A percentile compares a stretch with the other conserved stretches of the same genome.
phyloP scores from a whole-genome alignment of 2,888 invertebrate species.

The Melanophora roralis region DNA sequence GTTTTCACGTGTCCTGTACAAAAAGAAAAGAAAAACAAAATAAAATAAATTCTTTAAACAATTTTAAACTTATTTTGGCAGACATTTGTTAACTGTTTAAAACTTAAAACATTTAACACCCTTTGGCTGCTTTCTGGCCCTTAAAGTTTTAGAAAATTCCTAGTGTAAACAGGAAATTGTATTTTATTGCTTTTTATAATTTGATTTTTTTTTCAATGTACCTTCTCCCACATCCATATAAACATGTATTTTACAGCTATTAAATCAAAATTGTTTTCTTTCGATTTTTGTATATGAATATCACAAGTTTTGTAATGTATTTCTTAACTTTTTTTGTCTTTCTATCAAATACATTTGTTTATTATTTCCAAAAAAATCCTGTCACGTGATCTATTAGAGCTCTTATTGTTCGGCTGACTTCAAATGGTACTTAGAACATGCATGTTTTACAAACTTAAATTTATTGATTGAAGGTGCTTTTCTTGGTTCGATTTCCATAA shows the following conservation, averaged over 20 bases:
- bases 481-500: not conserved
- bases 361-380: conserved; percentile 44
- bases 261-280: too few relatives aligned
- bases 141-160: conserved; percentile 35
- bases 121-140: not conserved
- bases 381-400: conserved; percentile 61
- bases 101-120: conserved; percentile 24
- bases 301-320: conserved; percentile 22
- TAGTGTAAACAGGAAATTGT: conserved; percentile 57
- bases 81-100: conserved; percentile 17
- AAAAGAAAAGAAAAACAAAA: not conserved
- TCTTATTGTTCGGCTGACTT: conserved; percentile 12
- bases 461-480: conserved; percentile 27
- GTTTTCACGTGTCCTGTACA: conserved; percentile 29
- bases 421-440: not conserved
- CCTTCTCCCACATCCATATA: too few relatives aligned
- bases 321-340: conserved; percentile 34
- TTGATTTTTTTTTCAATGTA: not conserved
- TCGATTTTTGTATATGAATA: too few relatives aligned
- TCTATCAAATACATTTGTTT: conserved; percentile 51
- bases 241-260: too few relatives aligned
- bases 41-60: not conserved
- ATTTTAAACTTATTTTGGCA: conserved; percentile 48
- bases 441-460: not conserved
- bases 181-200: conserved; percentile 35